Evolutionary conservation across 2,797 vertebrate genomes (phyloP), one percentile per base, ranked within the genome.

Genomic region (Sebastes wilsoni): DNA sequence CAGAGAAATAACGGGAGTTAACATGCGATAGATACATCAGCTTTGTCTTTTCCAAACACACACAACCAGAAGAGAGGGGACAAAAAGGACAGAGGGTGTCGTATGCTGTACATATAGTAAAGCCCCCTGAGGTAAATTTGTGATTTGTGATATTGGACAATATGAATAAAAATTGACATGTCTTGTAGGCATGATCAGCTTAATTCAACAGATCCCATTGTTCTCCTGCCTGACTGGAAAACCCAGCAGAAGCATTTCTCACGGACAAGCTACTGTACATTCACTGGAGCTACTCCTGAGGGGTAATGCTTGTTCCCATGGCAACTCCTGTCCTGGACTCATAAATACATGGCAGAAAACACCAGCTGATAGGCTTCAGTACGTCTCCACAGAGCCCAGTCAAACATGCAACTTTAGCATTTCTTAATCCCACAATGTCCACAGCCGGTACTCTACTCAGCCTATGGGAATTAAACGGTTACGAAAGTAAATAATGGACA

Each of bases 251-350:
- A 89, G 75, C 77, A 55, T 92, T 89, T 89, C 86, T 90, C 87
- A 88, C 36, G 59, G 85, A 88, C 66, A 81, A 85, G 86, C 82
- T 82, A 88, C 81, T 89, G 87, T 90, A 92, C 86, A 82, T 83
- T 87, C 65, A 64, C 75, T 84, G 82, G 75, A 89, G 89, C 87
- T 76, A 87, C 90, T 92, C 90, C 86, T 90, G 76, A 88, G 89
- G 88, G 88, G 77, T 78, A 90, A 88, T 76, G 84, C 81, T 88
- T 85, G 94, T 95, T 94, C 80, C 93, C 92, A 94, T 93, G 90
- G 92, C 89, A 95, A 94, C 91, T 61, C 75, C 60, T 81, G 84
- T 75, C 67, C 77, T 82, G 84, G 75, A 90, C 89, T 91, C 85
- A 93, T 84, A 86, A 92, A 92, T 90, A 87, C 90, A 90, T 83